phyloP scores from a whole-genome alignment of 2,113 vertebrate species.

The Tapirus terrestris region DNA sequence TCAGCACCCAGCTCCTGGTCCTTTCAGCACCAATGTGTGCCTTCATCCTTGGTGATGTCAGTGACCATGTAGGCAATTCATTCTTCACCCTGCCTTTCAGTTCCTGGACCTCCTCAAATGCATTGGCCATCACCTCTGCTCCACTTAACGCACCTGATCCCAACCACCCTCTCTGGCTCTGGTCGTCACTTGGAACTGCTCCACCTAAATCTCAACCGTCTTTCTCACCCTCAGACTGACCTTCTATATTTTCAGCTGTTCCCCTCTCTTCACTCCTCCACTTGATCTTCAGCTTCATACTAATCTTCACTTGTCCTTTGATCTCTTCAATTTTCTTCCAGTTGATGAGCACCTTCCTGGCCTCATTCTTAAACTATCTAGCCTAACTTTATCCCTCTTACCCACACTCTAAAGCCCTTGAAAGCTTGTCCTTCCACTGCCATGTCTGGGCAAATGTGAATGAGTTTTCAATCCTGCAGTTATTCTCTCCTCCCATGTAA shows the following conservation, averaged over 20 bases:
- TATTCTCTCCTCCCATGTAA: background rate
- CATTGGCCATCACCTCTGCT: background rate
- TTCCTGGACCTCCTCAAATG: background rate
- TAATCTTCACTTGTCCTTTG: background rate
- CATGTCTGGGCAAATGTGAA: background rate
- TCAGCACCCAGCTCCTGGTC: background rate
- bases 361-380: background rate
- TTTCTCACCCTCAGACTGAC: background rate
- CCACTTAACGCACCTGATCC: background rate
- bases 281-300: background rate
- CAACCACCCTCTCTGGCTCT: background rate
- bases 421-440: background rate
- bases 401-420: background rate
- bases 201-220: background rate
- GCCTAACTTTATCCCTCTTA: background rate
- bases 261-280: background rate
- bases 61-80: background rate
- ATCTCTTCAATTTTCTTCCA: background rate
- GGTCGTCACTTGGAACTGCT: background rate
- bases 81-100: background rate
- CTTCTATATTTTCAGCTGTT: background rate
- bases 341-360: background rate
- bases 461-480: background rate
- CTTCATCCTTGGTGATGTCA: background rate
- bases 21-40: background rate